phyloP scores from a whole-genome alignment of 64 coral and sea anemone genomes.

The Actinia equina region DNA sequence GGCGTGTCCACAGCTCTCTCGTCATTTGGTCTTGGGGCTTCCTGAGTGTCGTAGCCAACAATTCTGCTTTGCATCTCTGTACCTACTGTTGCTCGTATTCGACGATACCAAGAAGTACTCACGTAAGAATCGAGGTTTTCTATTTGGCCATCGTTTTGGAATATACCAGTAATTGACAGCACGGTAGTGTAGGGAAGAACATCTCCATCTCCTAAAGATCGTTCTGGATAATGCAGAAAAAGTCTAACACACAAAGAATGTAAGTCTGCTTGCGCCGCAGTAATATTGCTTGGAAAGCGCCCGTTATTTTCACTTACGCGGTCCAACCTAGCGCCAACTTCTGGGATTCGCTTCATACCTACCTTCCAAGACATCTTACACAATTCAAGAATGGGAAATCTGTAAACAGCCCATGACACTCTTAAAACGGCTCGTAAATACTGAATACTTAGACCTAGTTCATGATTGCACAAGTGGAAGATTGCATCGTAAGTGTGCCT shows the following conservation, averaged over 20 bases:
- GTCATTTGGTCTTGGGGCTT: constrained; percentile 18
- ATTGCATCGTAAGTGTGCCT: not conserved
- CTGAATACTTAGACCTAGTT: not conserved
- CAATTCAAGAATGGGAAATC: too few relatives aligned
- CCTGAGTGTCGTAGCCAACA: constrained; percentile 30
- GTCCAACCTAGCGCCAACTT: not conserved
- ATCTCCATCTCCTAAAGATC: not conserved
- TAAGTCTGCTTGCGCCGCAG: not conserved
- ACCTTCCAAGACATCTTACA: too few relatives aligned
- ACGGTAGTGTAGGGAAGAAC: not conserved
- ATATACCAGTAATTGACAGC: not conserved
- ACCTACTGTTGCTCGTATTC: not conserved
- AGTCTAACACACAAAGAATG: constrained; percentile 10
- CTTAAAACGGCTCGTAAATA: not conserved
- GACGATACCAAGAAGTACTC: not conserved
- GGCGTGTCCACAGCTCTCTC: not conserved
- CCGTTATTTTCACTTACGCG: not conserved
- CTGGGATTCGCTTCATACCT: not conserved
- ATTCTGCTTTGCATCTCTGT: constrained; percentile 16
- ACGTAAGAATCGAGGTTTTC: not conserved
- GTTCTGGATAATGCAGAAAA: constrained; percentile 1
- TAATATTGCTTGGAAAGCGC: not conserved
- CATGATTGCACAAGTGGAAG: not conserved
- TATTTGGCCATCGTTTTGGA: not conserved
- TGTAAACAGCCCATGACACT: not conserved